phyloP scores from a whole-genome alignment of 1,140 invertebrate genomes.

The Neelides sp. region DNA sequence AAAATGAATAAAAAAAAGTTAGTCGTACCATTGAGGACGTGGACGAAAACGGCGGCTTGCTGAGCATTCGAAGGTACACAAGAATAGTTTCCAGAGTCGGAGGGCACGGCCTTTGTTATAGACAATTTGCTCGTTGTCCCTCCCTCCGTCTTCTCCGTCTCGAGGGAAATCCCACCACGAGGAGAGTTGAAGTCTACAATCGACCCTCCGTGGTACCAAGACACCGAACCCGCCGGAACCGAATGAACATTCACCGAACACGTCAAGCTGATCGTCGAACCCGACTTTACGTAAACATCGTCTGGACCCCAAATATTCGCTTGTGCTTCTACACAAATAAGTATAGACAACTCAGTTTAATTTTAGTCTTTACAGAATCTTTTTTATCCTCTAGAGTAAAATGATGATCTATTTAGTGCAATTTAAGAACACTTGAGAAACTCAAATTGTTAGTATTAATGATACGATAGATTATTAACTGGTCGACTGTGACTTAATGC shows the following conservation, averaged over 20 bases:
- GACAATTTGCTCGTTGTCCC: constrained; percentile 77
- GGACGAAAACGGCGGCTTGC: constrained; percentile 70
- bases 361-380: neutral
- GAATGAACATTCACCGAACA: constrained; percentile 78
- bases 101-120: constrained; percentile 67
- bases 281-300: constrained; percentile 76
- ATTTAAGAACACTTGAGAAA: too few species aligned
- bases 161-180: constrained; percentile 69
- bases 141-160: constrained; percentile 77
- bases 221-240: constrained; percentile 59
- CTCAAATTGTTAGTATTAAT: too few species aligned
- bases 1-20: too few species aligned
- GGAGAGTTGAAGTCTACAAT: constrained; percentile 76
- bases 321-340: constrained; percentile 55
- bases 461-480: too few species aligned
- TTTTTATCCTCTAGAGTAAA: neutral
- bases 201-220: constrained; percentile 66
- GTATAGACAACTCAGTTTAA: constrained; percentile 28
- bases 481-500: too few species aligned
- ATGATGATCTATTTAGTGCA: too few species aligned
- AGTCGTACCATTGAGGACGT: constrained; percentile 84
- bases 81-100: constrained; percentile 71
- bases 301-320: constrained; percentile 71
- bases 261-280: constrained; percentile 75
- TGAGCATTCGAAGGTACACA: constrained; percentile 76